phyloP scores from a whole-genome alignment of 2,113 vertebrate species.

The Anhinga rufa region DNA sequence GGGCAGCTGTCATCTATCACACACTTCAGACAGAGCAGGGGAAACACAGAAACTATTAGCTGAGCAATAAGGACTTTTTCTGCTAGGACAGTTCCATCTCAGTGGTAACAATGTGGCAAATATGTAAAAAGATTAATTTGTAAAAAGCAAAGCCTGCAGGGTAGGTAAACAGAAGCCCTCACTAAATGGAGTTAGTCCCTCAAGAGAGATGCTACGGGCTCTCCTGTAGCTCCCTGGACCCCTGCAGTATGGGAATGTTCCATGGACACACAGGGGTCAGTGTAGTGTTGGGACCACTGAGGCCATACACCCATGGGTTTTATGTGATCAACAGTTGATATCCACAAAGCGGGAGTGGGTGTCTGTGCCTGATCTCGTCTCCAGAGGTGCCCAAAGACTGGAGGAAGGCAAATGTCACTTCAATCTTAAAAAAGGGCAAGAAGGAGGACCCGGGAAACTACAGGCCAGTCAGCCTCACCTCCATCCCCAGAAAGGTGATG shows the following conservation, averaged over 20 bases:
- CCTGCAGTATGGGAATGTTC: neutral
- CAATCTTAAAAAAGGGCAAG: too few relatives aligned
- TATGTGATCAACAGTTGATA: neutral
- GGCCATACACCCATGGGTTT: neutral
- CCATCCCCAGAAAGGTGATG: too few relatives aligned
- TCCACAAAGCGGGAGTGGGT: neutral
- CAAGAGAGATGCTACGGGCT: neutral
- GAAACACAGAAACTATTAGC: neutral
- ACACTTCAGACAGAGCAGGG: neutral
- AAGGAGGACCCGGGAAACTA: too few relatives aligned
- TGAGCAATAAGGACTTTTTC: neutral
- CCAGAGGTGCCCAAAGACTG: neutral
- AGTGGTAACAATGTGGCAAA: neutral
- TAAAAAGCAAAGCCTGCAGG: neutral
- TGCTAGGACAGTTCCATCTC: neutral
- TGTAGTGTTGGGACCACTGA: neutral
- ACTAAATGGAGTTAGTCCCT: neutral
- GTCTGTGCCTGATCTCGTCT: neutral
- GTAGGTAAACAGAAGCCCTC: neutral
- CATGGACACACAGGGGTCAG: neutral
- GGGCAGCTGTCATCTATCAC: neutral
- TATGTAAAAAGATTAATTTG: neutral
- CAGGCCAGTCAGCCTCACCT: too few relatives aligned
- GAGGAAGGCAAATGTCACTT: too few relatives aligned
- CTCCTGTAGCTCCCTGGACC: neutral